These are phyloP conservation scores for Dolichopus griseipennis DNA, from an alignment of 2,888 invertebrate species.

Conservation along the genomic window DNA sequence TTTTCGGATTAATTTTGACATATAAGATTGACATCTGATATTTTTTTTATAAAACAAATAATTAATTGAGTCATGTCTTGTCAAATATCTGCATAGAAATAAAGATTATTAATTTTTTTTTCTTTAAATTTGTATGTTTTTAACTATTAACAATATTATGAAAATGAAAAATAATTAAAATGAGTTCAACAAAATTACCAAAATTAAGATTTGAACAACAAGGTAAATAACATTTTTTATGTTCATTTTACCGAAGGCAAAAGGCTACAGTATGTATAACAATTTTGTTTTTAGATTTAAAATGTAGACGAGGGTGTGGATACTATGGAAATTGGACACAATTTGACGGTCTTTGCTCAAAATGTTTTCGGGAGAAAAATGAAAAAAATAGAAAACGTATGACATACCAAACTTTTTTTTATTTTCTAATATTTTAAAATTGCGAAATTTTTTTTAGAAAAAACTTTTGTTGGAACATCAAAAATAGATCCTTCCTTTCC, in stretches of 20 bases:
- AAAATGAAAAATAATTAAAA: neutral
- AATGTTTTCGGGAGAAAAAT: slow-evolving; percentile 81
- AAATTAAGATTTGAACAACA: neutral
- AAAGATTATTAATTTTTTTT: no score
- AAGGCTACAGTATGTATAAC: neutral
- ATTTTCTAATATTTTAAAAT: slow-evolving; percentile 21
- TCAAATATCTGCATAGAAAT: no score
- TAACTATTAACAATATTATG: no score
- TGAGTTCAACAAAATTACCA: neutral
- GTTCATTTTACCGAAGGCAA: neutral
- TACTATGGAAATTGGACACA: slow-evolving; percentile 85
- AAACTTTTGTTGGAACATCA: slow-evolving; percentile 32
- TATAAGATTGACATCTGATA: no score
- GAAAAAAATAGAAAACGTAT: slow-evolving; percentile 49
- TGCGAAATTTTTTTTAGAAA: slow-evolving; percentile 25
- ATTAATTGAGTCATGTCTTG: no score
- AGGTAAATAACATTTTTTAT: neutral
- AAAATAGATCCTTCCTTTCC: slow-evolving; percentile 38
- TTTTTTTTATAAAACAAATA: no score
- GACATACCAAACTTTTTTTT: slow-evolving; percentile 20
- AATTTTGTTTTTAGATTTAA: slow-evolving; percentile 52
- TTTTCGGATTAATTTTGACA: no score
- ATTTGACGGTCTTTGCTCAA: slow-evolving; percentile 97
- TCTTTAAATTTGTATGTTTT: no score
- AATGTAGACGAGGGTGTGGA: slow-evolving; percentile 91